Evolutionary conservation across 2,888 invertebrate species (phyloP).

Genomic region (Helobdella robusta): DNA sequence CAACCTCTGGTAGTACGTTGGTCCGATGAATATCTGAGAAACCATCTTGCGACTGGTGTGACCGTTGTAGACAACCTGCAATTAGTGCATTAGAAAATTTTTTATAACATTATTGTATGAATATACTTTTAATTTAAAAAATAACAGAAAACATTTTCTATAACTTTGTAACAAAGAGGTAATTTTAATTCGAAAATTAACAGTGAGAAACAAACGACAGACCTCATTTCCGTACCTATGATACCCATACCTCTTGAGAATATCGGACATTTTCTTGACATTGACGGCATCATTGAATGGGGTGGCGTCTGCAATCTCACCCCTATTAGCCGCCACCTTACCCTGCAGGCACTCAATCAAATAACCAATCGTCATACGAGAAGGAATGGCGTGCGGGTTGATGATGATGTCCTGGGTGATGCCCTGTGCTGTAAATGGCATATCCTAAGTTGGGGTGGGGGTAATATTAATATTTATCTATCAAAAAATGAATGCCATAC

Average conservation of each 20-base stretch:
- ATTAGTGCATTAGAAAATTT: too few species aligned
- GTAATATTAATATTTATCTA: too few species aligned
- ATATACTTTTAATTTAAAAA: neutral
- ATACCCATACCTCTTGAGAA: conserved; percentile 93
- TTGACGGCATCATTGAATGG: conserved; percentile 99
- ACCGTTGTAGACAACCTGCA: conserved; percentile 76
- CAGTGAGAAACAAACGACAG: too few species aligned
- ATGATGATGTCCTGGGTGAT: conserved; percentile 97
- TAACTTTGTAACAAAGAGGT: neutral
- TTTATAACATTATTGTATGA: too few species aligned
- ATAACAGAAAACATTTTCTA: neutral
- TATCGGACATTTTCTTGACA: conserved; percentile 94
- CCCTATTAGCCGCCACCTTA: conserved; percentile 86
- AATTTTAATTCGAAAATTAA: neutral
- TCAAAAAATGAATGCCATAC: too few species aligned
- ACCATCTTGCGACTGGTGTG: conserved; percentile 96
- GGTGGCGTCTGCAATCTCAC: conserved; percentile 98
- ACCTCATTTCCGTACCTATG: conserved; percentile 68
- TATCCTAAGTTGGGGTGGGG: too few species aligned
- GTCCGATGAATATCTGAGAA: conserved; percentile 68
- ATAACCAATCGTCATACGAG: conserved; percentile 99
- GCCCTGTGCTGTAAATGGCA: conserved; percentile 65
- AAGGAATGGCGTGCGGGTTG: conserved; percentile 98
- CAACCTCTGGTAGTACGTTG: conserved; percentile 78
- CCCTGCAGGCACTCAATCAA: conserved; percentile 99